phyloP scores from a whole-genome alignment of 2,797 vertebrate species.

The Decapterus maruadsi region DNA sequence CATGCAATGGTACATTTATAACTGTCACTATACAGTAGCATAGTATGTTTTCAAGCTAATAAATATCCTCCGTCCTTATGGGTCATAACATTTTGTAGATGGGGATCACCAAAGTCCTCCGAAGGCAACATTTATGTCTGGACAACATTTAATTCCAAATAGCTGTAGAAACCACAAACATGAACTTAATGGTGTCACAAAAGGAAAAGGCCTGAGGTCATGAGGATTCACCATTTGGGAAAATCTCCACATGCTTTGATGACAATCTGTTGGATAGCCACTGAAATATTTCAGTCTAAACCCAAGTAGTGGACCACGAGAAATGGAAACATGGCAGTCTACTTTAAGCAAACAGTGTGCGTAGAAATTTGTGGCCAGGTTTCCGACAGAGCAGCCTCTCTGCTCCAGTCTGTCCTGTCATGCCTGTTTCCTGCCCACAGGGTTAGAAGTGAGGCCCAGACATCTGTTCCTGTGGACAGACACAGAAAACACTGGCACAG shows the following conservation, averaged over 20 bases:
- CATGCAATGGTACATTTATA: too few species aligned
- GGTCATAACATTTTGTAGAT: background rate
- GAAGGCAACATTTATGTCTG: background rate
- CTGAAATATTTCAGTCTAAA: conserved; percentile 13
- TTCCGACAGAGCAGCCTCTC: conserved; percentile 47
- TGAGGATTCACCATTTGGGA: background rate
- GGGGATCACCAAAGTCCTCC: background rate
- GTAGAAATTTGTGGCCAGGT: conserved; percentile 46
- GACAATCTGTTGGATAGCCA: background rate
- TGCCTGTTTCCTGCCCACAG: conserved; percentile 73
- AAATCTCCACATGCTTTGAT: background rate
- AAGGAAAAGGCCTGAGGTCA: background rate
- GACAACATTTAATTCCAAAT: background rate
- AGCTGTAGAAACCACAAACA: background rate
- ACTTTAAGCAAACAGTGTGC: conserved; percentile 42
- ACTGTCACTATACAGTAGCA: too few species aligned
- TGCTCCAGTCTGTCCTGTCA: conserved; percentile 51
- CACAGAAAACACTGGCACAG: conserved; percentile 31
- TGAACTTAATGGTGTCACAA: background rate
- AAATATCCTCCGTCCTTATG: too few species aligned
- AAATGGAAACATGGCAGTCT: conserved; percentile 2
- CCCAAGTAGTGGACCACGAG: background rate
- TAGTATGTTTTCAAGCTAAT: too few species aligned
- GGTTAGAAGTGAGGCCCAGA: conserved; percentile 61
- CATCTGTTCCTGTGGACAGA: conserved; percentile 74